Evolutionary conservation across 2,797 vertebrate species (phyloP).

Genomic region (Gambusia yucatana): DNA sequence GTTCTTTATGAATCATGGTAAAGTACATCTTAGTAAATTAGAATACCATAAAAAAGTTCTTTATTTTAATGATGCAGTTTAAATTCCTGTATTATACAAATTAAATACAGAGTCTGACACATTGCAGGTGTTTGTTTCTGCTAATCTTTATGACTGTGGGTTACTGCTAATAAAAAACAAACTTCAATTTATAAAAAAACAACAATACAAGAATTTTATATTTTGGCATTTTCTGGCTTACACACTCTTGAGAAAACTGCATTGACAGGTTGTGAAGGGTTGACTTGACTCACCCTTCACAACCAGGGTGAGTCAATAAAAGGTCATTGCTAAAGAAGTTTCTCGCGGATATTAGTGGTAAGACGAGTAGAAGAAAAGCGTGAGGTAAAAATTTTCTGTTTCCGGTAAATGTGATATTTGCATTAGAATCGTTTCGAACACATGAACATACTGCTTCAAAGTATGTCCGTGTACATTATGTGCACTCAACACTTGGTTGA

Average conservation of each 20-base stretch:
- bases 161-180: not conserved
- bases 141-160: not conserved
- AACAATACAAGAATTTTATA: not conserved
- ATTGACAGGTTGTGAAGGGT: not conserved
- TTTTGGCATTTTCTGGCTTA: not conserved
- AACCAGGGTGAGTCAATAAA: not conserved
- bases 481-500: not conserved
- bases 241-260: not conserved
- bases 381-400: not conserved
- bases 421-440: not conserved
- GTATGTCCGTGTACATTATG: not conserved
- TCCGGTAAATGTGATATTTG: too few species aligned
- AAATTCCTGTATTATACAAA: not conserved
- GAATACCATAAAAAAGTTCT: not conserved
- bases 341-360: not conserved
- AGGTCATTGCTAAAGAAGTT: not conserved
- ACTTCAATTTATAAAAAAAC: not conserved
- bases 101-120: not conserved
- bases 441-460: not conserved
- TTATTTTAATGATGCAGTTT: not conserved
- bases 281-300: not conserved
- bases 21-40: not conserved
- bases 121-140: not conserved
- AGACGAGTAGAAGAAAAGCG: not conserved
- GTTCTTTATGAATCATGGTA: conserved; percentile 23